These are phyloP conservation scores for Chaunax sp. DNA, from an alignment of 2,797 vertebrate genomes.

Conservation along the genomic window DNA sequence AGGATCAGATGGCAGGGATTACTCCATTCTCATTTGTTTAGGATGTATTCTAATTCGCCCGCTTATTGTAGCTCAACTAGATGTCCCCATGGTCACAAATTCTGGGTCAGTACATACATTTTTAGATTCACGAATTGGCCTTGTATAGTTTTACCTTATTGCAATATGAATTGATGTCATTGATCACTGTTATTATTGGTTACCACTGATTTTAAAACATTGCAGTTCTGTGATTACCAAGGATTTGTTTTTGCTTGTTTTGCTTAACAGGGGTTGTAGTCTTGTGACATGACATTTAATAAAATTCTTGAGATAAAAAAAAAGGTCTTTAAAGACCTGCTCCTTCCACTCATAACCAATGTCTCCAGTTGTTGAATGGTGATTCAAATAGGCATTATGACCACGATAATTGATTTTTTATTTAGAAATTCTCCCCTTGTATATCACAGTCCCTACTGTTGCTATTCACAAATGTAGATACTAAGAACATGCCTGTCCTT, in stretches of 20 bases:
- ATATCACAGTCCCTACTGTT: neutral
- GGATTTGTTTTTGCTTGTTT: conserved; percentile 17
- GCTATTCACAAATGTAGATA: neutral
- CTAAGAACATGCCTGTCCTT: neutral
- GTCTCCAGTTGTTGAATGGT: neutral
- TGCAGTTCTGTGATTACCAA: neutral
- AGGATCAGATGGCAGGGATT: conserved; percentile 34
- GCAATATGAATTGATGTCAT: neutral
- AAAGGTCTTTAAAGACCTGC: neutral
- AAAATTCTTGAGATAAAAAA: neutral
- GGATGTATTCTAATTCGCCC: conserved; percentile 1
- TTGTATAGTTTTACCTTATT: neutral
- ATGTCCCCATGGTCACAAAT: neutral
- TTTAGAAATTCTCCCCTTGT: neutral
- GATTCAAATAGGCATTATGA: neutral
- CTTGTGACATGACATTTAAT: neutral
- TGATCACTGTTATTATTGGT: neutral
- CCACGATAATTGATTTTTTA: neutral
- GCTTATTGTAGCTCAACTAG: neutral
- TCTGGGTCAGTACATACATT: neutral
- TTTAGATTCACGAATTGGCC: conserved; percentile 1
- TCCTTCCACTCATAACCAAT: neutral
- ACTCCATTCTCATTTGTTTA: conserved; percentile 38
- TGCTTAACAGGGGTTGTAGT: conserved; percentile 3
- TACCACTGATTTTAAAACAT: neutral